Conservation (phyloP, 37 sponge, comb jelly and placozoan genomes). For the Oopsacas minuta region DNA sequence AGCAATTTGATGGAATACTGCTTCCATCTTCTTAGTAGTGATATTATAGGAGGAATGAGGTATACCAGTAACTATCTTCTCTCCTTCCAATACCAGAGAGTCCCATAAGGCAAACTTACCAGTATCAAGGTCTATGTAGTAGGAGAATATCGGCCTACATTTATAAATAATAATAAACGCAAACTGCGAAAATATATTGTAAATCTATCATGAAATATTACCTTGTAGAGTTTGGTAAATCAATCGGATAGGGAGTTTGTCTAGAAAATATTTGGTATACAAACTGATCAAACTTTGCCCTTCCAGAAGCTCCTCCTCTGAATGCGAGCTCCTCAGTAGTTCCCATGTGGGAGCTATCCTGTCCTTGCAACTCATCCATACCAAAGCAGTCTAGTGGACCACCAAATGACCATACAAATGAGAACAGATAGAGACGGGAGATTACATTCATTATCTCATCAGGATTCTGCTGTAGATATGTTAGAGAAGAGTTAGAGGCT, state of each 20-base stretch:
- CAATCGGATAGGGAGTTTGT: constrained; percentile 1
- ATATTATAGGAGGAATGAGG: not conserved
- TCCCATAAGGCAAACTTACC: constrained; percentile 45
- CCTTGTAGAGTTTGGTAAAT: constrained; percentile 15
- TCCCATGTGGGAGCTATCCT: not conserved
- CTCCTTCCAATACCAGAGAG: constrained; percentile 21
- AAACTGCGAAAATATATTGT: not conserved
- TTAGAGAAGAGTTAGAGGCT: not conserved
- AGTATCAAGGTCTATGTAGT: constrained; percentile 49
- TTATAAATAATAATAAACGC: not conserved
- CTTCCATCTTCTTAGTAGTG: constrained; percentile 9
- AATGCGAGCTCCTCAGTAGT: not conserved
- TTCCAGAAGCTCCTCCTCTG: constrained; percentile 32
- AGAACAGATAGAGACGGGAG: constrained; percentile 38
- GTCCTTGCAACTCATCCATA: not conserved
- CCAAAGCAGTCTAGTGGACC: constrained; percentile 39
- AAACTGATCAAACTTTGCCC: constrained; percentile 46
- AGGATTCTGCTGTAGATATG: not conserved
- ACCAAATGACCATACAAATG: constrained; percentile 55
- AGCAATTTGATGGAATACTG: not conserved
- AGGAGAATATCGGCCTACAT: constrained; percentile 46
- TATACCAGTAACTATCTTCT: constrained; percentile 16
- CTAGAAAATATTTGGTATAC: constrained; percentile 42
- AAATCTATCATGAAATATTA: not conserved
- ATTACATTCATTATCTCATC: constrained; percentile 19